phyloP scores from a whole-genome alignment of 2,888 invertebrate genomes.

The Rhagium mordax region DNA sequence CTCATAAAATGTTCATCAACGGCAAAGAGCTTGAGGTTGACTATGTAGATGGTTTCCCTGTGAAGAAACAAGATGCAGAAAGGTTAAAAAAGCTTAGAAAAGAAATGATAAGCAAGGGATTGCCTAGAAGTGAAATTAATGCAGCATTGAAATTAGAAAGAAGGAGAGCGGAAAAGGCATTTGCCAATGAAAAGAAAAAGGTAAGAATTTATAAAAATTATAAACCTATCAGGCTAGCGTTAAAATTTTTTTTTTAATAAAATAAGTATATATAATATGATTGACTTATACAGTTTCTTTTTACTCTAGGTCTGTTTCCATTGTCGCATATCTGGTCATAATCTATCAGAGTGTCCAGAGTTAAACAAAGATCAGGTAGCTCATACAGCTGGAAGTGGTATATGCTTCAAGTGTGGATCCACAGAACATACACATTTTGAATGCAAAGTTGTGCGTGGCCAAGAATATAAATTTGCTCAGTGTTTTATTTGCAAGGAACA shows the following conservation, averaged over 20 bases:
- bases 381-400: conserved; percentile 74
- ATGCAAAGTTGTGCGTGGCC: conserved; percentile 78
- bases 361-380: conserved; percentile 71
- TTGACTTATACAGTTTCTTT: conserved; percentile 53
- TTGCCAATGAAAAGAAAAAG: conserved; percentile 78
- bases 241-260: too few species aligned
- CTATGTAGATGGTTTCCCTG: conserved; percentile 81
- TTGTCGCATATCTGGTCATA: conserved; percentile 85
- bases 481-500: conserved; percentile 92
- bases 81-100: conserved; percentile 76
- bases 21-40: conserved; percentile 76
- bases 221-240: too few species aligned
- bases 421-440: conserved; percentile 87
- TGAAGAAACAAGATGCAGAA: conserved; percentile 81
- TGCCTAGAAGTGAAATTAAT: conserved; percentile 79
- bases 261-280: too few species aligned
- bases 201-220: too few species aligned
- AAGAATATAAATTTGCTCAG: conserved; percentile 84
- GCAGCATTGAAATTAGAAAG: conserved; percentile 80
- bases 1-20: conserved; percentile 75
- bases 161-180: conserved; percentile 80
- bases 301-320: conserved; percentile 80
- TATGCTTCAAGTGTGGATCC: conserved; percentile 93
- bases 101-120: conserved; percentile 78
- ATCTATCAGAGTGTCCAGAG: conserved; percentile 86